Conservation (phyloP, 30 jellyfish, hydroid and myxozoan genomes). For the Nemopilema nomurai region DNA sequence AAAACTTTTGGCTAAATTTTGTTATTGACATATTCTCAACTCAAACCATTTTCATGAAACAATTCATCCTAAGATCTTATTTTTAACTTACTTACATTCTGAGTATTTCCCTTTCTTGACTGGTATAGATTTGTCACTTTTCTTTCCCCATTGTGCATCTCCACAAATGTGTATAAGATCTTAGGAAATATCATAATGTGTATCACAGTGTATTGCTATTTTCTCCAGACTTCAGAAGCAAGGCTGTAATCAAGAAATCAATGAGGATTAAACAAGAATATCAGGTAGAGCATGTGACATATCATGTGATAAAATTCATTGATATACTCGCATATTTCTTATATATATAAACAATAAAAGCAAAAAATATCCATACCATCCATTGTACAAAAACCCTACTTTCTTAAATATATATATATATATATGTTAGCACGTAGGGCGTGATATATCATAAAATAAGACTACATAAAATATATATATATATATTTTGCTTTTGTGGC, state of each 20-base stretch:
- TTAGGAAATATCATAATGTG: not conserved
- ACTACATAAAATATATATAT: no score
- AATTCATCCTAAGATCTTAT: not conserved
- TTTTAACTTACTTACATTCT: not conserved
- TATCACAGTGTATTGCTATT: not conserved
- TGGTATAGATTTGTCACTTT: not conserved
- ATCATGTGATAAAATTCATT: not conserved
- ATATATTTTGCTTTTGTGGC: no score
- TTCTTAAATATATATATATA: no score
- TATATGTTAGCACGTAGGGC: no score
- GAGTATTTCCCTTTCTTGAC: not conserved
- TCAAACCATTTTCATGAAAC: not conserved
- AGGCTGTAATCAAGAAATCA: constrained; percentile 17
- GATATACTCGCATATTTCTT: not conserved
- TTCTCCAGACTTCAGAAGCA: constrained; percentile 8
- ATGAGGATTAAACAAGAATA: not conserved
- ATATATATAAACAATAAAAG: not conserved
- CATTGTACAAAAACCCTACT: not conserved
- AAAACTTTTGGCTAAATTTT: not conserved
- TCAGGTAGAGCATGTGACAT: not conserved
- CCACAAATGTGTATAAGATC: not conserved
- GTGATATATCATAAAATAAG: no score
- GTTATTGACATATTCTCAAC: constrained; percentile 1
- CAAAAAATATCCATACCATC: not conserved
- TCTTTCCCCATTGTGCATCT: not conserved